phyloP scores from a whole-genome alignment of 2,888 invertebrate genomes.

The Lepidocyrtinus sp. region DNA sequence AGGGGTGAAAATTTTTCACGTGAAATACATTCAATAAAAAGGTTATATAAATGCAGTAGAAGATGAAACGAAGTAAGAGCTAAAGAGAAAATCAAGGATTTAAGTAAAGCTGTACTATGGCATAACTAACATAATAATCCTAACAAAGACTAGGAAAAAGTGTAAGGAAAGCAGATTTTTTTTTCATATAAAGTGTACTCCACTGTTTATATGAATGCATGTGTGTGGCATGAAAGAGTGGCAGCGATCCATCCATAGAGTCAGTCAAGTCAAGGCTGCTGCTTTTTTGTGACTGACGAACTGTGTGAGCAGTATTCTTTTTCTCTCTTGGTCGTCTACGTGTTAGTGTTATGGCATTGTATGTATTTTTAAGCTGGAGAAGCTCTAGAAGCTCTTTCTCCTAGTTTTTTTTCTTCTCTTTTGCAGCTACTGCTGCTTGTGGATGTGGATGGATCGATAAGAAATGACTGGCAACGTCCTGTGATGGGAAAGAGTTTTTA shows the following conservation, averaged over 20 bases:
- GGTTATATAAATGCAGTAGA: too few relatives aligned
- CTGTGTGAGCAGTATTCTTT: conserved; percentile 38
- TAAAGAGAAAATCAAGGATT: conserved; percentile 51
- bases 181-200: too few relatives aligned
- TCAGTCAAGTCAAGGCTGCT: conserved; percentile 55
- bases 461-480: conserved; percentile 67
- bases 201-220: neutral
- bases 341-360: conserved; percentile 46
- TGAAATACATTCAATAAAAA: conserved; percentile 10
- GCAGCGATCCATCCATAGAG: conserved; percentile 59
- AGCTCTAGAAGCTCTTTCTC: conserved; percentile 27
- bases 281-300: conserved; percentile 16
- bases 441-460: conserved; percentile 64
- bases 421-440: conserved; percentile 26
- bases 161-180: neutral
- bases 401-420: too few relatives aligned
- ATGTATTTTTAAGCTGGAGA: conserved; percentile 42
- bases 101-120: conserved; percentile 25
- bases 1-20: conserved; percentile 8
- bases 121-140: conserved; percentile 55
- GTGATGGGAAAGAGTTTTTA: conserved; percentile 58
- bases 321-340: conserved; percentile 32
- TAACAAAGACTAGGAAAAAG: conserved; percentile 44
- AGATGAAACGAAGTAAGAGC: too few relatives aligned
- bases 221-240: conserved; percentile 37